These are phyloP conservation scores for Trichogramma dendrolimi DNA, from an alignment of 2,888 invertebrate genomes.

Conservation along the genomic window DNA sequence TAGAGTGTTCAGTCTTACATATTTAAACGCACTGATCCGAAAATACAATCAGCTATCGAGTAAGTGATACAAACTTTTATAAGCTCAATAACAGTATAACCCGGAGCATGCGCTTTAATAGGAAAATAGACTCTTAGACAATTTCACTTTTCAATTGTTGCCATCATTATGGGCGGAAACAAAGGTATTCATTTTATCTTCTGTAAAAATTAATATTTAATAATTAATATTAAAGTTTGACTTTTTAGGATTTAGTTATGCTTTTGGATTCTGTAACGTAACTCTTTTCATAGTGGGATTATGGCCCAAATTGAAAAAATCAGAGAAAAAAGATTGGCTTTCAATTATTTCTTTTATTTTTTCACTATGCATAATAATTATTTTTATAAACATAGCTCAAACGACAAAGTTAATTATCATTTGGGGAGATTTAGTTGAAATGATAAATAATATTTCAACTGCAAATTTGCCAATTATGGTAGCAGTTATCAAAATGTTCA, in stretches of 20 bases:
- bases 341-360: not conserved
- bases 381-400: slow-evolving; percentile 20
- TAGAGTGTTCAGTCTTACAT: too few relatives aligned
- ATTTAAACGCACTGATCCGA: too few relatives aligned
- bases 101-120: too few relatives aligned
- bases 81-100: too few relatives aligned
- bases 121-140: too few relatives aligned
- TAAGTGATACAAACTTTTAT: too few relatives aligned
- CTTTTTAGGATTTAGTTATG: slow-evolving; percentile 16
- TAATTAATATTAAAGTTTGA: not conserved
- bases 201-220: not conserved
- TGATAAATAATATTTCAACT: slow-evolving; percentile 24
- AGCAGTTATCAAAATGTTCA: slow-evolving; percentile 19
- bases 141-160: too few relatives aligned
- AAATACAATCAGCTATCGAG: too few relatives aligned
- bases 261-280: slow-evolving; percentile 13
- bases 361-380: not conserved
- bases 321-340: not conserved
- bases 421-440: slow-evolving; percentile 20
- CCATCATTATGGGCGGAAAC: not conserved
- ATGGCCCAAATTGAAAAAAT: slow-evolving; percentile 19
- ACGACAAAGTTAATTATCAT: slow-evolving; percentile 20
- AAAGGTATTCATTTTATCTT: slow-evolving; percentile 6
- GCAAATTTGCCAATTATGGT: slow-evolving; percentile 18
- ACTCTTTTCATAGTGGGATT: slow-evolving; percentile 23